Conservation (phyloP, 2,797 vertebrate species). For the Zalophus californianus region DNA sequence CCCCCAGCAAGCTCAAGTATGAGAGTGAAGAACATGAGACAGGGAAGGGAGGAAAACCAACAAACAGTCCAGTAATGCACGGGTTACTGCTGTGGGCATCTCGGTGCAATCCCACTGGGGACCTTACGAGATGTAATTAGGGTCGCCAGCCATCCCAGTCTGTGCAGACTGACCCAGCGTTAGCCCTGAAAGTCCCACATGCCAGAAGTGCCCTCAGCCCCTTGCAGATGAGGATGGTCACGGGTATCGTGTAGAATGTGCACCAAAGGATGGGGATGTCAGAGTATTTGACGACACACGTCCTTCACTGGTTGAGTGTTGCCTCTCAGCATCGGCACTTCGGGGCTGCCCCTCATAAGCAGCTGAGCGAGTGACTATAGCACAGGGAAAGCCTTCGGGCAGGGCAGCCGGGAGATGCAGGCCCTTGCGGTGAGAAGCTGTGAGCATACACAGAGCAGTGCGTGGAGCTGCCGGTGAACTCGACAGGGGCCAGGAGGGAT, state of each 20-base stretch:
- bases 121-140: background rate
- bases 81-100: background rate
- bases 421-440: background rate
- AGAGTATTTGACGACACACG: background rate
- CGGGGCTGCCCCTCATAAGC: background rate
- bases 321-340: background rate
- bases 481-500: background rate
- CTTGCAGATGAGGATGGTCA: background rate
- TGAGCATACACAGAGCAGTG: background rate
- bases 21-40: background rate
- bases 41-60: background rate
- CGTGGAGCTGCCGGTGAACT: background rate
- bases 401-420: background rate
- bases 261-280: background rate
- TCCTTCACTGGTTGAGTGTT: background rate
- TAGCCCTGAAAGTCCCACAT: background rate
- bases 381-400: background rate
- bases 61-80: fast-evolving
- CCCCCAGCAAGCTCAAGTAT: background rate
- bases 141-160: background rate
- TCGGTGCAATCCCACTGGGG: no score
- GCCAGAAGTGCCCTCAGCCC: background rate
- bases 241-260: background rate
- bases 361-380: background rate
- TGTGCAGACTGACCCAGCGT: background rate